phyloP scores from a whole-genome alignment of 2,113 vertebrate species.

The Myiozetetes cayanensis region DNA sequence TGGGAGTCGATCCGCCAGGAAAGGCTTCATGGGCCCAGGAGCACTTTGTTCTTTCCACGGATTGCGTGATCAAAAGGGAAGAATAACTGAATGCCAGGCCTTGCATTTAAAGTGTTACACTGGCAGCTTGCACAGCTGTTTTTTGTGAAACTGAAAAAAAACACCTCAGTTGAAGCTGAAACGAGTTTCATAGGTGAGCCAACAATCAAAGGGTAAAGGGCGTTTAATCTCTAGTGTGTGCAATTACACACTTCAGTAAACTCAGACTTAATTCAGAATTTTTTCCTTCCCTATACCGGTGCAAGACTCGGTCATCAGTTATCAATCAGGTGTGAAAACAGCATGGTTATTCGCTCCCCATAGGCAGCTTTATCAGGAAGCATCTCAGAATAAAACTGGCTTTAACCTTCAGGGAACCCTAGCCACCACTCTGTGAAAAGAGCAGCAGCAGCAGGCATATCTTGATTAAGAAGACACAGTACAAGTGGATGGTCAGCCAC shows the following conservation, averaged over 20 bases:
- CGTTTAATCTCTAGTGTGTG: neutral
- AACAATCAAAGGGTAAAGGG: neutral
- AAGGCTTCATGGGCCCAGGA: neutral
- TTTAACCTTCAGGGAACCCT: neutral
- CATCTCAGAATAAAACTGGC: neutral
- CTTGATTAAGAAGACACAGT: neutral
- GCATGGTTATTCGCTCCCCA: neutral
- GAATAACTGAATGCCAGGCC: neutral
- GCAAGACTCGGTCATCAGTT: neutral
- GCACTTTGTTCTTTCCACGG: neutral
- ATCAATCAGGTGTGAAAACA: constrained; percentile 34
- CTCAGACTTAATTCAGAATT: neutral
- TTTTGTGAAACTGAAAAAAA: neutral
- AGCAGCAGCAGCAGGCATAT: neutral
- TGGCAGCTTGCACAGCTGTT: rapidly evolving
- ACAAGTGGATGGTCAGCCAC: neutral
- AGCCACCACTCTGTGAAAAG: neutral
- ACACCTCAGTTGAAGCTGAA: neutral
- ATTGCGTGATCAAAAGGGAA: neutral
- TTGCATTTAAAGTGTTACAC: neutral
- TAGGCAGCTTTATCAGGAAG: neutral
- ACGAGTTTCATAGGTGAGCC: neutral
- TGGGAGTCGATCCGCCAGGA: neutral
- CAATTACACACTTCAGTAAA: neutral
- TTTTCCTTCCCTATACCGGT: neutral